Evolutionary conservation across 2,888 invertebrate species (phyloP).

Genomic region (Falcaria lacertinaria): DNA sequence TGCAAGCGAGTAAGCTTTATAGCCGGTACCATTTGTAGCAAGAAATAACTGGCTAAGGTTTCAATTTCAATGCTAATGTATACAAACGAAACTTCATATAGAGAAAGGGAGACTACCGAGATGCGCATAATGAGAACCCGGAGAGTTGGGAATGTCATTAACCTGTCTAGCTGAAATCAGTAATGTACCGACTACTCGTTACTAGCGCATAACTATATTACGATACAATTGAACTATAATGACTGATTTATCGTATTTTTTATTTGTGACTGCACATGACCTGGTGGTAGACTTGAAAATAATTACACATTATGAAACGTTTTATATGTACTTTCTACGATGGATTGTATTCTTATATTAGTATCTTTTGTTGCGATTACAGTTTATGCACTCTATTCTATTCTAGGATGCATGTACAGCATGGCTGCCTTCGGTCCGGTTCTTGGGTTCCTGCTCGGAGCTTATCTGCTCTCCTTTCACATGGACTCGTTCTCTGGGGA

Average conservation of each 20-base stretch:
- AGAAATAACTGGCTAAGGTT: neutral
- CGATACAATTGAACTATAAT: no score
- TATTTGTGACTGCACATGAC: neutral
- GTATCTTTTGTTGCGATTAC: neutral
- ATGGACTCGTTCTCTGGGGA: slow-evolving; percentile 91
- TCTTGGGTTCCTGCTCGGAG: slow-evolving; percentile 94
- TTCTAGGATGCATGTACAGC: slow-evolving; percentile 95
- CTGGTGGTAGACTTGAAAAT: neutral
- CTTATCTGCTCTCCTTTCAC: slow-evolving; percentile 93
- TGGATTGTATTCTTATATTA: no score
- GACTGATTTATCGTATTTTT: neutral
- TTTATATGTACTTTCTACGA: no score
- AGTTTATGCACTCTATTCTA: slow-evolving; percentile 6
- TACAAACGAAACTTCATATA: neutral
- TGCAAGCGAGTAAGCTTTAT: slow-evolving; percentile 30
- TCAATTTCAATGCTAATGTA: neutral
- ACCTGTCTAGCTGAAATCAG: no score
- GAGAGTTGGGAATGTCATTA: no score
- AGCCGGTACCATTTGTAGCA: slow-evolving; percentile 10
- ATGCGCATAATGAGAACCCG: neutral
- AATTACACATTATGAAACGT: no score
- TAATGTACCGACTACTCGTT: no score
- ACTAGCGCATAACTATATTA: no score
- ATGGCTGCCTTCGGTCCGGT: slow-evolving; percentile 98
- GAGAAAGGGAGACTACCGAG: neutral